phyloP scores from a whole-genome alignment of 1,140 invertebrate genomes.

The Microvelia longipes region DNA sequence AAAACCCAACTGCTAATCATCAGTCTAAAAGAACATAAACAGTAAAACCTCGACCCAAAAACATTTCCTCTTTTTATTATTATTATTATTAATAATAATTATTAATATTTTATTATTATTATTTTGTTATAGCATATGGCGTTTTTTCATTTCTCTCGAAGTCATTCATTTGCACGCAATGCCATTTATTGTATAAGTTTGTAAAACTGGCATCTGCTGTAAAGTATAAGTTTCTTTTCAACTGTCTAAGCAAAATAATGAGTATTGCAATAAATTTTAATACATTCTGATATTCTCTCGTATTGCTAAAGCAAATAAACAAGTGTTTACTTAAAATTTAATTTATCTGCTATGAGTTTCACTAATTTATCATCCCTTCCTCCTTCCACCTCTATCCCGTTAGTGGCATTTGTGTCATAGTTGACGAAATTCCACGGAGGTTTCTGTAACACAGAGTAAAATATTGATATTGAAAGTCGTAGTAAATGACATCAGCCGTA shows the following conservation, averaged over 20 bases:
- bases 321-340: slow-evolving; percentile 43
- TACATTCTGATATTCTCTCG: background rate
- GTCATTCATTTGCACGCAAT: too few species aligned
- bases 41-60: too few species aligned
- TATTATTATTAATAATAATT: too few species aligned
- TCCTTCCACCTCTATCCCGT: slow-evolving; percentile 41
- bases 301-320: background rate
- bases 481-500: too few species aligned
- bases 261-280: background rate
- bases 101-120: too few species aligned
- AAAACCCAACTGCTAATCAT: too few species aligned
- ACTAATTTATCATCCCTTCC: slow-evolving; percentile 50
- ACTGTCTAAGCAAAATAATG: background rate
- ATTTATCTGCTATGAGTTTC: slow-evolving; percentile 39
- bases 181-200: too few species aligned
- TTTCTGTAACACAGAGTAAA: slow-evolving; percentile 39
- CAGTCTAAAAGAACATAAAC: too few species aligned
- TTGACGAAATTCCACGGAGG: slow-evolving; percentile 55
- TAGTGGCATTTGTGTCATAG: slow-evolving; percentile 42
- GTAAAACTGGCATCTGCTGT: background rate
- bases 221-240: background rate
- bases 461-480: too few species aligned
- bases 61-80: too few species aligned
- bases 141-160: too few species aligned
- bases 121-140: too few species aligned